Evolutionary conservation across 1,140 invertebrate species (phyloP), one percentile per base, ranked within the genome.

Genomic region (Drosophila persimilis): DNA sequence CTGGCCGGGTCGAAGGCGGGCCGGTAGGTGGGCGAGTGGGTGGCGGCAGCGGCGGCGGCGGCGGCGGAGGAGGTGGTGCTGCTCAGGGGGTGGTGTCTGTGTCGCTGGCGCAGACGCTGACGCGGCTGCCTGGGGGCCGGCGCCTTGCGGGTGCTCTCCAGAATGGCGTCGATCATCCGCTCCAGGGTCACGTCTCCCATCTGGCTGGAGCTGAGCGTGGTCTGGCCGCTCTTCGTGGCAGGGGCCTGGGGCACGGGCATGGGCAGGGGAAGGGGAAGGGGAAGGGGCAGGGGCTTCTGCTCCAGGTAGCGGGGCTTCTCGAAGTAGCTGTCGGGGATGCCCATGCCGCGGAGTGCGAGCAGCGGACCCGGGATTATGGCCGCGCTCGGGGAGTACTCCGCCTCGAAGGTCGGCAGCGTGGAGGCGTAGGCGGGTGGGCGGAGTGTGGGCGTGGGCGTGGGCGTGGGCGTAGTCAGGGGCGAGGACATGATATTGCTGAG

Each of bases 121-220:
- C 60, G 35, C 2, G 13, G 26, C n/a, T 69, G 53, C 44, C 35
- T 47, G 61, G 43, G 1, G 4, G 31, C 2, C 13, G 65, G 17
- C 50, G 70, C 54, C 67, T 78, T 90, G 13, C 76, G 81, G 13
- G 83, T 89, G 67, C 89, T 91, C 71, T 90, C 80, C 15, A 91
- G 58, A 9, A 91, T 91, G 24, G 89, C 90, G 54, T 91, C 90
- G 56, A 91, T 91, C 90, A 91, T 91, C 22, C 83, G 80, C 58
- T 90, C 90, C 51, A 91, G 58, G 8, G 90, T 91, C 20, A 81
- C 76, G 51, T 91, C 90, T n/a, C 89, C 89, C 89, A 91, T 89
- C 54, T 79, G 66, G n/a, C 64, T 90, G 31, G 90, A 91, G 50
- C 78, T 90, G 29, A 90, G 65, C 0, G 73, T 72, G 11, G 65